Evolutionary conservation across 2,888 invertebrate genomes (phyloP), one percentile per base, ranked within the genome.

Genomic region (Adelognathus sp.): DNA sequence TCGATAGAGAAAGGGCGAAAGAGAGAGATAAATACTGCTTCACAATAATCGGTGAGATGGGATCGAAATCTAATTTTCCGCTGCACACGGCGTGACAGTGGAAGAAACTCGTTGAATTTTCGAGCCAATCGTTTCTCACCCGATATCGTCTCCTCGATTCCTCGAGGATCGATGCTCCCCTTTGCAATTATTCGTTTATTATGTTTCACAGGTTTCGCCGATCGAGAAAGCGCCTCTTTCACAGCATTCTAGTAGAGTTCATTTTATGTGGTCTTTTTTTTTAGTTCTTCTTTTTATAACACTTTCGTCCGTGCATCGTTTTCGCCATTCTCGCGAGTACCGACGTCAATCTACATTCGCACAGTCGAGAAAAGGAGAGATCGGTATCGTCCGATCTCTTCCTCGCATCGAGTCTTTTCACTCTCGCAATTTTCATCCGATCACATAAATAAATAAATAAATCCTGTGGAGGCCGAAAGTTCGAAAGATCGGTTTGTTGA

Each of bases 151-250:
- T 44, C 24, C 5, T 9, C 7, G 27, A 29, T 39, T 61, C 46
- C 63, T 7, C 39, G 21, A n/a, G n/a, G n/a, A 14, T 56, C 54
- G 44, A 16, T n/a, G 24, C 33, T 60, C 52, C 58, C 63, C 54
- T 80, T 79, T 61, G 63, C 76, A 75, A 82, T 78, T 66, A 66
- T 81, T 80, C 82, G 81, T 74, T 85, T 80, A 74, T 77, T 84
- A 85, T 82, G 84, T 84, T 84, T 85, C 78, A 81, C 79, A 76
- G 75, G 81, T 83, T 83, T 83, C 83, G 66, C 81, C 74, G 61
- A 64, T 79, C 61, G 81, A 73, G 83, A 81, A 83, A 83, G 81
- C 82, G 80, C n/a, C n/a, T 82, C 80, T 72, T 83, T 81, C 79
- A 76, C 58, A 80, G 54, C 70, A 66, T 56, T 76, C 39, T 71